phyloP scores from a whole-genome alignment of 2,888 invertebrate genomes.

The Clitarchus hookeri region DNA sequence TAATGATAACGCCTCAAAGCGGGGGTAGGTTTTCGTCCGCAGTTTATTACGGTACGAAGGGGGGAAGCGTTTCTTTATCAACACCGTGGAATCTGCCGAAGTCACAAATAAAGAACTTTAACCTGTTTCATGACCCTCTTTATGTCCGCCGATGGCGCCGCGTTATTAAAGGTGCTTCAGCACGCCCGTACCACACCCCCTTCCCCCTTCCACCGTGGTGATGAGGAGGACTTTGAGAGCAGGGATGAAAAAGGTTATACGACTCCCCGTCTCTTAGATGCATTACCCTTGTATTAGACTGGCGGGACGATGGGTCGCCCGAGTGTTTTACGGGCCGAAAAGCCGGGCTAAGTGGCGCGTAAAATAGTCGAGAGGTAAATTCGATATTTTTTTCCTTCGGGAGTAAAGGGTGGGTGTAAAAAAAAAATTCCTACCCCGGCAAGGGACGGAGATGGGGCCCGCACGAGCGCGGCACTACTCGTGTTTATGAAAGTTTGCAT shows the following conservation, averaged over 20 bases:
- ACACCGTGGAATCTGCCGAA: not conserved
- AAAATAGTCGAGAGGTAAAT: not conserved
- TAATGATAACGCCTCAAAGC: not conserved
- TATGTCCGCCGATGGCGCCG: not conserved
- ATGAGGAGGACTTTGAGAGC: not conserved
- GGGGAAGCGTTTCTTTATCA: not conserved
- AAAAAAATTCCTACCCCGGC: not conserved
- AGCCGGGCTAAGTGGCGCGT: not conserved
- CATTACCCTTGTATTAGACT: not conserved
- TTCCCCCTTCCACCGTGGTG: not conserved
- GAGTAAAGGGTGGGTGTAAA: not conserved
- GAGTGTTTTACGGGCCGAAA: not conserved
- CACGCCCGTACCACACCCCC: not conserved
- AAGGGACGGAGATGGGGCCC: not conserved
- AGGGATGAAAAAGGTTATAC: not conserved
- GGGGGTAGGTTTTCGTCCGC: not conserved
- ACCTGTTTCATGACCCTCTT: slow-evolving; percentile 2
- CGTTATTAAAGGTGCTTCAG: slow-evolving; percentile 14
- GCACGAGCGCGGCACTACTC: not conserved
- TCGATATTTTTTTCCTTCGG: not conserved
- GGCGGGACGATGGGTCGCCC: not conserved
- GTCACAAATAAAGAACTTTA: slow-evolving; percentile 21
- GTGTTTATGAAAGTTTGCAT: not conserved
- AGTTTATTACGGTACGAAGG: not conserved
- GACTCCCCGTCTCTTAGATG: not conserved